Base-by-base conservation (phyloP, 2,113 vertebrate genomes). In the Lethenteron reissneri region DNA sequence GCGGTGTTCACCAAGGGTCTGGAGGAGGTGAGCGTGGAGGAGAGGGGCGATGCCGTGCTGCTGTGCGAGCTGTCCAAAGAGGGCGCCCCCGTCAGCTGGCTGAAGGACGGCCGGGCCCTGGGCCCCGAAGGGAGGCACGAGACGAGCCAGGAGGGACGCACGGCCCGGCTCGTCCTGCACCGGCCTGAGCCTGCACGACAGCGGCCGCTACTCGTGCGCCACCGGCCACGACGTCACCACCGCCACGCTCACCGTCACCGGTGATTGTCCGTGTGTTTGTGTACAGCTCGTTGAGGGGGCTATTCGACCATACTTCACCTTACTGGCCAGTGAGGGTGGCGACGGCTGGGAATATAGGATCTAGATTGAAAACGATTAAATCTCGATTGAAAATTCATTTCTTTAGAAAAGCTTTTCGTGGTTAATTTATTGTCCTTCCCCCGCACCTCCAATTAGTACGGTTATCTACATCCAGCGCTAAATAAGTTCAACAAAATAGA, bases 81-180 rank as follows among this genome's bases (percentile, higher is more conserved):
- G 0, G 0, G 76, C 3, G 69, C 71, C 14, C 62, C 73, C 1
- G 70, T 78, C 41, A 72, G 58, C 58, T 78, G 75, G 75, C 71
- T 56, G 19, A 77, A 77, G 70, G 74, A 71, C 11, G 75, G 71
- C 1, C 9, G 25, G 56, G 69, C 71, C 2, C 73, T 80, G 17
- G 78, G 85, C 74, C 75, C 82, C n/a, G 76, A 83, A 71, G 83
- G 76, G 75, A 90, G 87, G 78, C 85, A 83, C 58, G 81, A 85
- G 76, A 79, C 87, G 79, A 85, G 78, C 72, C 81, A 84, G 79
- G 82, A 80, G 58, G 83, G 83, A 73, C 78, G 77, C 62, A 1
- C 80, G 57, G 64, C 64, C 64, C n/a, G 2, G 64, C 64, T 68
- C n/a, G n/a, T 68, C n/a, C n/a, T 68, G 9, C 64, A 25, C 25